phyloP scores from a whole-genome alignment of 2,113 vertebrate species.

The Sylvietta virens region DNA sequence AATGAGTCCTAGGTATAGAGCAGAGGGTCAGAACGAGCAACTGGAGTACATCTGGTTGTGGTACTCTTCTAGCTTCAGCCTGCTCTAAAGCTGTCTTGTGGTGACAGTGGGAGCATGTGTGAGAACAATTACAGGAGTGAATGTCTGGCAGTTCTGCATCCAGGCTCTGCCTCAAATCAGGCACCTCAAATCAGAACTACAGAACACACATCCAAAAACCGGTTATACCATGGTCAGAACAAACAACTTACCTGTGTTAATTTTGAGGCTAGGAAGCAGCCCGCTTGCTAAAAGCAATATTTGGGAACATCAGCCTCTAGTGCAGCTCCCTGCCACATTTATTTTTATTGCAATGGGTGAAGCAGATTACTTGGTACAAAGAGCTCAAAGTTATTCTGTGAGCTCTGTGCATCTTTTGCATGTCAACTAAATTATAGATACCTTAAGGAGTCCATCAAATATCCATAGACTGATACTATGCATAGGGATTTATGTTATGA shows the following conservation, averaged over 20 bases:
- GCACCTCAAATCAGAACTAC: neutral
- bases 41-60: neutral
- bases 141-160: neutral
- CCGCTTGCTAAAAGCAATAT: neutral
- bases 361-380: neutral
- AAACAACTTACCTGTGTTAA: neutral
- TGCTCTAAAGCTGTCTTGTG: neutral
- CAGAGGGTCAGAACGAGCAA: neutral
- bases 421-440: neutral
- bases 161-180: neutral
- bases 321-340: neutral
- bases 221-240: neutral
- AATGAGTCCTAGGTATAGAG: neutral
- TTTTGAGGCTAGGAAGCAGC: neutral
- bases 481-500: neutral
- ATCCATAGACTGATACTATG: neutral
- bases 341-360: neutral
- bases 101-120: neutral
- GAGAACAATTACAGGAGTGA: neutral
- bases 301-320: neutral
- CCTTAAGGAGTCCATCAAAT: neutral
- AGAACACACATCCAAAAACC: accelerated
- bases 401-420: neutral
- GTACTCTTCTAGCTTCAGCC: neutral
- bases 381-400: neutral